Base-by-base conservation (phyloP, 1,140 invertebrate species). In the Galendromus occidentalis region DNA sequence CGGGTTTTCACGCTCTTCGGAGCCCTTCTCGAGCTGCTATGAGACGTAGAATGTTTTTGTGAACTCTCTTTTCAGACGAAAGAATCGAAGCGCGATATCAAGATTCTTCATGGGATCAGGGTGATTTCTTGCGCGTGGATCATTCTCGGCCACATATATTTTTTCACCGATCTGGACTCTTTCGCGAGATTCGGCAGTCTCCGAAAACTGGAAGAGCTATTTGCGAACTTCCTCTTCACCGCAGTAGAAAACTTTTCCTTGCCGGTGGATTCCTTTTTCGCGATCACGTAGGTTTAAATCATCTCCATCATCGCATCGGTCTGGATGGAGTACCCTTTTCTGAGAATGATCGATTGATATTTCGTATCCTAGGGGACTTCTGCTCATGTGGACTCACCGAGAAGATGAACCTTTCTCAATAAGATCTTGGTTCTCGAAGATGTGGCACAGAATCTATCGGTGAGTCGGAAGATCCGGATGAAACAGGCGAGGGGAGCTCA, bases 141-240 rank as follows among this genome's bases (percentile, higher is more conserved):
- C 9, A 22, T 59, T 1, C 51, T 59, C 14, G 51, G 51, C 5
- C 51, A 59, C 33, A 59, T 59, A 29, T 59, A 59, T 22, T 59
- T 59, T 22, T 29, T 59, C 25, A 59, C 51, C 14, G 51, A 59
- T 33, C 51, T 59, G 12, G 51, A 59, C 25, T 59, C 51, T 6
- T 59, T 59, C 33, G 51, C 51, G 14, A 59, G 51, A 25, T 59
- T 59, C 22, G 51, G 51, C 51, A 59, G 17, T 59, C 51, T 59
- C 9, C 14, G 51, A 14, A 59, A 59, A 59, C 51, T 59, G 17
- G 51, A 59, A 25, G 51, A 59, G 6, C 33, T 59, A 9, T 59
- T 59, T 22, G 14, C 25, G 25, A 59, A 33, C 20, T 59, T 59
- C 22, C 51, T 59, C 2, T 59, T 59, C 51, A 59, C 51, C 17